phyloP scores from a whole-genome alignment of 2,888 invertebrate genomes.

The Rhagonycha fulva region DNA sequence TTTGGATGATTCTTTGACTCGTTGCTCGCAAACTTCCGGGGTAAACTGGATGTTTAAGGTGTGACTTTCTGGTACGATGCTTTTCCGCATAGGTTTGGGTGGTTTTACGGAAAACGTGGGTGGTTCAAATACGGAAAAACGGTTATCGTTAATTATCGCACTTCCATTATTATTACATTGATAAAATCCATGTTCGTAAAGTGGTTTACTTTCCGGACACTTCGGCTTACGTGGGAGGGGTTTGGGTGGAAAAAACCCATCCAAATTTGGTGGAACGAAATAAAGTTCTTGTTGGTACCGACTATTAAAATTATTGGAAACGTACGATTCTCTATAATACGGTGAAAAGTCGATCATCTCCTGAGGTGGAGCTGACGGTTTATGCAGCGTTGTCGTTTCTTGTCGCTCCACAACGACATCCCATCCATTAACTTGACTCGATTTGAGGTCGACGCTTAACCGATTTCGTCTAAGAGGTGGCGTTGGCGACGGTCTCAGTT shows the following conservation, averaged over 20 bases:
- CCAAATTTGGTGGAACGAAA: neutral
- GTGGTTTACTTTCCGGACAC: neutral
- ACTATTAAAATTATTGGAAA: neutral
- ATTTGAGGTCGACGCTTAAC: slow-evolving; percentile 29
- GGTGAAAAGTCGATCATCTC: slow-evolving; percentile 33
- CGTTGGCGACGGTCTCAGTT: slow-evolving; percentile 50
- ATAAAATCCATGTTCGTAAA: neutral
- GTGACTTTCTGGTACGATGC: neutral
- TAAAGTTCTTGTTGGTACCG: neutral
- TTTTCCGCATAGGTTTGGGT: neutral
- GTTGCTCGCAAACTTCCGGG: neutral
- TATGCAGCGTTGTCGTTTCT: slow-evolving; percentile 17
- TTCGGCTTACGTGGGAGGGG: neutral
- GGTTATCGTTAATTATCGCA: neutral
- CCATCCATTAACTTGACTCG: slow-evolving; percentile 41
- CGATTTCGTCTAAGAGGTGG: slow-evolving; percentile 45
- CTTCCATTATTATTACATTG: neutral
- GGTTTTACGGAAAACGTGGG: neutral
- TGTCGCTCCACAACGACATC: slow-evolving; percentile 49
- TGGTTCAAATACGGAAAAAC: neutral
- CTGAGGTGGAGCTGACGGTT: slow-evolving; percentile 50
- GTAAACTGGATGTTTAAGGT: neutral
- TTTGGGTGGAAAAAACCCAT: neutral
- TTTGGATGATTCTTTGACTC: neutral
- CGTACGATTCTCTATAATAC: neutral